phyloP scores from a whole-genome alignment of 64 coral and sea anemone species.

The Hydrozoanthus tunicans region DNA sequence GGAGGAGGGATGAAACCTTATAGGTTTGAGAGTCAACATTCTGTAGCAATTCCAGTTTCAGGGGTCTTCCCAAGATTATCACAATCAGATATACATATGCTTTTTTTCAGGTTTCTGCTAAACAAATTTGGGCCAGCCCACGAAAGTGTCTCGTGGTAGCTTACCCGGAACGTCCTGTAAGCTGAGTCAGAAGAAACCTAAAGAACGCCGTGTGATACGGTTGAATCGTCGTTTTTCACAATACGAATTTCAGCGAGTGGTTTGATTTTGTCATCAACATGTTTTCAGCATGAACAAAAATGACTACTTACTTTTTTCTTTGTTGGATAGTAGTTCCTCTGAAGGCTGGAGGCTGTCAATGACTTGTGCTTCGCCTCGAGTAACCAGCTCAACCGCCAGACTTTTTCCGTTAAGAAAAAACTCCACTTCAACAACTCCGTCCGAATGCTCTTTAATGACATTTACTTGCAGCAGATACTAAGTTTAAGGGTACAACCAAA shows the following conservation, averaged over 20 bases:
- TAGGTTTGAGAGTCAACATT: too few species aligned
- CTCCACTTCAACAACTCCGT: constrained; percentile 15
- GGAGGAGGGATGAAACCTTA: too few species aligned
- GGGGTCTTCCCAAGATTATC: too few species aligned
- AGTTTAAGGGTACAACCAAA: neutral
- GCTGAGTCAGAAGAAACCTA: too few species aligned
- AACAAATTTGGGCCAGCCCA: too few species aligned
- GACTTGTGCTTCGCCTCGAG: neutral
- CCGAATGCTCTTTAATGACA: constrained; percentile 2
- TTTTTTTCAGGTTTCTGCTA: too few species aligned
- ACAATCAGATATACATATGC: too few species aligned
- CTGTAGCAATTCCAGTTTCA: too few species aligned
- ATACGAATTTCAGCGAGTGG: neutral
- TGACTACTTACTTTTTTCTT: neutral
- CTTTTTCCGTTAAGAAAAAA: constrained; percentile 23
- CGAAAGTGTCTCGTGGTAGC: too few species aligned
- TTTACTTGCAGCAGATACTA: constrained; percentile 17
- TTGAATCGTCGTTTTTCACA: too few species aligned
- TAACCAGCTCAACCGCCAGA: constrained; percentile 14
- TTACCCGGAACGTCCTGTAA: too few species aligned
- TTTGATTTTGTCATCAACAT: neutral
- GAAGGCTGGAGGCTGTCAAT: neutral
- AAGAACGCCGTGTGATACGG: too few species aligned
- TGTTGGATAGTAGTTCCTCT: neutral
- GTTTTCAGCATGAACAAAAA: neutral